Percentiles rank a stretch among this genome's conserved stretches.
Evolutionary conservation across 2,888 invertebrate genomes (phyloP).

Genomic region (Chaitophorus viminalis): DNA sequence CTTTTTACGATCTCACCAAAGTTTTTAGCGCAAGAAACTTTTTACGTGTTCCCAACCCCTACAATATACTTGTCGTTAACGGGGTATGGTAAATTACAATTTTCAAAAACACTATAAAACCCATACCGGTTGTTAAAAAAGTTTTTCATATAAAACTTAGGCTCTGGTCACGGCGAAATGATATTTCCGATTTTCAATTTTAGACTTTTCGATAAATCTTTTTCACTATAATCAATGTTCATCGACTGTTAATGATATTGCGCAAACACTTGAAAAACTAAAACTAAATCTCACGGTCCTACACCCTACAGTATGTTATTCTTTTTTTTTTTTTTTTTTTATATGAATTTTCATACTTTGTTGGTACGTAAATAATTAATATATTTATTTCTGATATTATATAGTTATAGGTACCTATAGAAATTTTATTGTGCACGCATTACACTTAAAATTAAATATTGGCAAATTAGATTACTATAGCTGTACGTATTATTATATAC

Average conservation of each 20-base stretch:
- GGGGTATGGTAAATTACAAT: conserved; percentile 33
- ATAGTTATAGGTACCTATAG: background rate
- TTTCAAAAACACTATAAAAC: conserved; percentile 4
- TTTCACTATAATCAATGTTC: background rate
- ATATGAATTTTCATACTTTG: background rate
- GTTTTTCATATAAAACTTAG: conserved; percentile 1
- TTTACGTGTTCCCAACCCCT: background rate
- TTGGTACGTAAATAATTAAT: background rate
- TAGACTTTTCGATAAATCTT: background rate
- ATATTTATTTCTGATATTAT: too few relatives aligned
- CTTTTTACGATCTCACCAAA: conserved; percentile 15
- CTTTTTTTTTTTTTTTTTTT: background rate
- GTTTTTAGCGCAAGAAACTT: conserved; percentile 19
- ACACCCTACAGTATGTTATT: background rate
- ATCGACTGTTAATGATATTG: background rate
- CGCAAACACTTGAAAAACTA: background rate
- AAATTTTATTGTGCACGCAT: background rate
- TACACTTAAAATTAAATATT: too few relatives aligned
- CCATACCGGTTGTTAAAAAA: conserved; percentile 27
- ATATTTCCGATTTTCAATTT: conserved; percentile 21
- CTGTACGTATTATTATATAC: too few relatives aligned
- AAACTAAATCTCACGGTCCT: background rate
- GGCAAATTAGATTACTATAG: too few relatives aligned
- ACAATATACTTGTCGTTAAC: conserved; percentile 13
- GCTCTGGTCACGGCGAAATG: background rate